phyloP scores from a whole-genome alignment of 2,888 invertebrate species.

The Hymenopus coronatus region DNA sequence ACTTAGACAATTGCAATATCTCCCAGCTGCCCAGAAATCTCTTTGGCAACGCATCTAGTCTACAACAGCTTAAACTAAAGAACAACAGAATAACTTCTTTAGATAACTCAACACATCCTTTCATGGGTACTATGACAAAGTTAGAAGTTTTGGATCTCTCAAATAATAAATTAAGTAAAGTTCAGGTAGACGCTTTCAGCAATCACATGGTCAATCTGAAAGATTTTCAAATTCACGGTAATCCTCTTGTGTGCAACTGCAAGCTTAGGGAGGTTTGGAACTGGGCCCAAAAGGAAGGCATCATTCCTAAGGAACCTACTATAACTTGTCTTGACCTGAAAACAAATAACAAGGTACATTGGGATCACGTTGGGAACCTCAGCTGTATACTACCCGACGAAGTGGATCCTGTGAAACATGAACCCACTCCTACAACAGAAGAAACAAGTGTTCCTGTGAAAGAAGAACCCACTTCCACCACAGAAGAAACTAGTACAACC shows the following conservation, averaged over 20 bases:
- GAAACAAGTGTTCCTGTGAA: neutral
- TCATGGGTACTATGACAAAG: neutral
- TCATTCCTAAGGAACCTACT: neutral
- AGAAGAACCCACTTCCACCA: too few relatives aligned
- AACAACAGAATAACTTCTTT: neutral
- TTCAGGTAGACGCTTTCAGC: neutral
- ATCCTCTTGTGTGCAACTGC: constrained; percentile 4
- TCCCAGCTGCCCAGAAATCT: neutral
- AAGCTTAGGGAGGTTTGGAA: neutral
- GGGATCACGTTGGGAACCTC: neutral
- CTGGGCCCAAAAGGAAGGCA: neutral
- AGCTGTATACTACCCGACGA: neutral
- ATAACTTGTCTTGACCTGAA: neutral
- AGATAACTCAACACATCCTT: neutral
- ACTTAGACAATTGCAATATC: neutral
- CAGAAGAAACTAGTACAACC: too few relatives aligned
- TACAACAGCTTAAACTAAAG: neutral
- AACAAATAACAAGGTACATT: neutral
- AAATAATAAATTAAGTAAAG: neutral
- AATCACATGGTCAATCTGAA: neutral
- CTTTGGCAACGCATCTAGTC: neutral
- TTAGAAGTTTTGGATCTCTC: constrained; percentile 2
- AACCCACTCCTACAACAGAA: neutral
- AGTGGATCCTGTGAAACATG: neutral
- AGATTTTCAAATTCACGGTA: neutral